A percentile compares a stretch with the other conserved stretches of the same genome.
phyloP scores from a whole-genome alignment of 2,113 vertebrate species.

The Petromus typicus region DNA sequence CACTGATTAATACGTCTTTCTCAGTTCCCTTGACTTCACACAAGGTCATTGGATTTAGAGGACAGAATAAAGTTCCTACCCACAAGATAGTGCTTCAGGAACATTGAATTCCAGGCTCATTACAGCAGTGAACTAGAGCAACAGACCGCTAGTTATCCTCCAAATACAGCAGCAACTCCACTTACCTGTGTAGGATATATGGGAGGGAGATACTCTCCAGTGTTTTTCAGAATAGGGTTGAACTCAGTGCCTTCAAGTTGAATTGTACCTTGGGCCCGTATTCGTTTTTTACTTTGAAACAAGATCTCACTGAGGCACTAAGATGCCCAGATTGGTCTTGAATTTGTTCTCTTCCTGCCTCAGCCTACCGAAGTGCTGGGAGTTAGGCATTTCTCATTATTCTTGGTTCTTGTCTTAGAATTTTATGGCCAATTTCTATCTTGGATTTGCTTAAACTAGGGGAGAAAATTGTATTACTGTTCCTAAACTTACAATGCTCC shows the following conservation, averaged over 20 bases:
- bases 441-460: background rate
- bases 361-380: background rate
- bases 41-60: background rate
- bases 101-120: background rate
- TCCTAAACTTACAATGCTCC: background rate
- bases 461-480: background rate
- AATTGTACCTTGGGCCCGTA: background rate
- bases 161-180: background rate
- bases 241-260: background rate
- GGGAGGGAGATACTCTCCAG: background rate
- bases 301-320: background rate
- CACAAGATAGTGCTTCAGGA: background rate
- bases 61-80: background rate
- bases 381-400: background rate
- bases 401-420: background rate
- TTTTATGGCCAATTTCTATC: background rate
- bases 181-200: background rate
- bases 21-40: background rate
- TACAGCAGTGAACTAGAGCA: background rate
- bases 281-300: background rate
- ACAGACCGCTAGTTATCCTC: background rate
- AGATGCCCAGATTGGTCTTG: background rate
- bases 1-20: background rate
- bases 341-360: background rate
- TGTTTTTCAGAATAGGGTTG: background rate